Evolutionary conservation across 2,797 vertebrate species (phyloP).

Genomic region (Anisognathus igniventris): DNA sequence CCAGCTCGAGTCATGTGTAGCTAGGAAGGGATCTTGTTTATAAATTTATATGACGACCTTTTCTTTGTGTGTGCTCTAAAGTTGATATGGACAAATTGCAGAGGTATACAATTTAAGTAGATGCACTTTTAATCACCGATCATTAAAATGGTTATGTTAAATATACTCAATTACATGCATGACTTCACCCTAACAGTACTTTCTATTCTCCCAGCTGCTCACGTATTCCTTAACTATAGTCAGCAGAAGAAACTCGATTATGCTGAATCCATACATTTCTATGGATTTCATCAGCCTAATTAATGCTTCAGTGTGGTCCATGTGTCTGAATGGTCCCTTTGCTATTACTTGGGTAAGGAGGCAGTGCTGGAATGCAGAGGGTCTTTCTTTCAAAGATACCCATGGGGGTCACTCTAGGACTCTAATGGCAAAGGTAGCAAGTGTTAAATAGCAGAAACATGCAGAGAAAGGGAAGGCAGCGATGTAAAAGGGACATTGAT

Average conservation of each 20-base stretch:
- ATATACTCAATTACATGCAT: constrained; percentile 87
- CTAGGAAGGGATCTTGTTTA: constrained; percentile 68
- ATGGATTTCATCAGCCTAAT: constrained; percentile 84
- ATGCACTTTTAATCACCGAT: constrained; percentile 84
- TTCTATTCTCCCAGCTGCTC: constrained; percentile 81
- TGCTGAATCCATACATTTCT: constrained; percentile 81
- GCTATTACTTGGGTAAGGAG: constrained; percentile 78
- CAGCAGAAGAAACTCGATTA: constrained; percentile 80
- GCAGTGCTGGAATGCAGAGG: constrained; percentile 85
- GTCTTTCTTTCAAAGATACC: constrained; percentile 79
- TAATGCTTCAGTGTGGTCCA: constrained; percentile 83
- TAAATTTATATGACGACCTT: constrained; percentile 72
- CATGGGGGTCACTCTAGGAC: constrained; percentile 72
- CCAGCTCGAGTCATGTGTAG: constrained; percentile 39
- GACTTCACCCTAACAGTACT: constrained; percentile 81
- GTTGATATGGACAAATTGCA: constrained; percentile 77
- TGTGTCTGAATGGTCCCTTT: constrained; percentile 75
- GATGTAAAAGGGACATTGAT: constrained; percentile 41
- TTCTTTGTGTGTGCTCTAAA: constrained; percentile 72
- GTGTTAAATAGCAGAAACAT: constrained; percentile 49
- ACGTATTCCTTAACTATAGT: constrained; percentile 78
- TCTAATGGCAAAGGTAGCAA: constrained; percentile 73
- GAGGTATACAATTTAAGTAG: constrained; percentile 80
- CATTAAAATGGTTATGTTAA: constrained; percentile 87
- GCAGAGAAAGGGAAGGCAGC: constrained; percentile 7